These are phyloP conservation scores for Polyommatus icarus DNA, from an alignment of 2,888 invertebrate species.

Conservation along the genomic window DNA sequence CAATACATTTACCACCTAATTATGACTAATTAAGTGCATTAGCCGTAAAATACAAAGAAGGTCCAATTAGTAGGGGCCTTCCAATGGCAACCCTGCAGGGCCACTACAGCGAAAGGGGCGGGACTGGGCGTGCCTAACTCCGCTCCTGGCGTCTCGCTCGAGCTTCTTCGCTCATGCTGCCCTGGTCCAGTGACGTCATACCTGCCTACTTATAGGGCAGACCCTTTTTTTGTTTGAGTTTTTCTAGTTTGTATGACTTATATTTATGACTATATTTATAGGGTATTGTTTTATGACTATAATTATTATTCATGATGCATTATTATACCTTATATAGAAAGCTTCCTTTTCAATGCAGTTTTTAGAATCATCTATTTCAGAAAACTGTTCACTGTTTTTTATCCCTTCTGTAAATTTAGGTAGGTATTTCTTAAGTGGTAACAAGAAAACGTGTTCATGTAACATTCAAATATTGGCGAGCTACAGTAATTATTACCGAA, in stretches of 20 bases:
- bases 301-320: not conserved
- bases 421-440: no score
- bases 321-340: not conserved
- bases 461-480: no score
- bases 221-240: conserved; percentile 18
- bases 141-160: conserved; percentile 42
- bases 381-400: not conserved
- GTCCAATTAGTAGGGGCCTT: conserved; percentile 40
- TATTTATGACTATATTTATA: not conserved
- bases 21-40: conserved; percentile 27
- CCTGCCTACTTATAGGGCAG: conserved; percentile 40
- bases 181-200: conserved; percentile 56
- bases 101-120: conserved; percentile 52
- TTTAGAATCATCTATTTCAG: not conserved
- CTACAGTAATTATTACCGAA: no score
- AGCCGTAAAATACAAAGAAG: conserved; percentile 32
- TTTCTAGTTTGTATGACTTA: not conserved
- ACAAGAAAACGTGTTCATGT: no score
- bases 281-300: not conserved
- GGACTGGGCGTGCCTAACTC: conserved; percentile 58
- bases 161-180: conserved; percentile 50
- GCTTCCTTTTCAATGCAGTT: not conserved
- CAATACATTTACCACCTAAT: not conserved
- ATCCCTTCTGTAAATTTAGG: no score
- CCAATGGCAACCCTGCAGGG: conserved; percentile 40